Evolutionary conservation across 1,140 invertebrate species (phyloP), one percentile per base, ranked within the genome.

Genomic region (Pollicipes pollicipes): DNA sequence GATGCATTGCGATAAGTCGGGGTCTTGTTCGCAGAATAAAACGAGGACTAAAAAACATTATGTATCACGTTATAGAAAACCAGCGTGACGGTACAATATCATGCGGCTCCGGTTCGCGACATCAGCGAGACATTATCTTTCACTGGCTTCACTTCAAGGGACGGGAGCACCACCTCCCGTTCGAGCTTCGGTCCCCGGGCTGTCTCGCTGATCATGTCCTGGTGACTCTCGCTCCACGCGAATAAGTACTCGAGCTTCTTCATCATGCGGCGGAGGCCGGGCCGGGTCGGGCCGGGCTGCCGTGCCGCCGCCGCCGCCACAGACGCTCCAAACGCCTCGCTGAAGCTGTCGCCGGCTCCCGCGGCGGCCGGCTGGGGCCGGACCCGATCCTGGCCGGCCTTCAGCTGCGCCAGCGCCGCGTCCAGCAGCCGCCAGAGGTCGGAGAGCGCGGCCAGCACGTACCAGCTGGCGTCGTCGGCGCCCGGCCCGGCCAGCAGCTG

Each of bases 361-460:
- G 63, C 8, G 63, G 4, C 24, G 63, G 24, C 27, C 64, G 64
- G 27, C 28, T 29, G 3, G n/a, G 64, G 10, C n/a, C 64, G 64
- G 24, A 16, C 17, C n/a, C 64, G 28, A n/a, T 29, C 6, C 64
- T 10, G 27, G 64, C 64, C 64, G n/a, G 17, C n/a, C n/a, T 21
- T 29, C 64, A 28, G 64, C 64, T 28, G 24, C 27, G n/a, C 28
- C 3, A 29, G 27, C 64, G 64, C 64, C 3, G 10, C n/a, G 8
- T 27, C 64, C 10, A 66, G 64, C 64, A 66, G 27, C 27, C 64
- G 64, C 64, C 64, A 66, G 21, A 75, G 69, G 32, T 75, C 74
- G 26, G 73, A 74, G n/a, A 75, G 71, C 13, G 73, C 74, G 37
- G 72, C 72, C 29, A 69, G 66, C 3, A 74, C 37, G 29, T 72